These are phyloP conservation scores for Aurelia coerulea DNA, from an alignment of 30 jellyfish, hydroid and myxozoan species.

Conservation along the genomic window DNA sequence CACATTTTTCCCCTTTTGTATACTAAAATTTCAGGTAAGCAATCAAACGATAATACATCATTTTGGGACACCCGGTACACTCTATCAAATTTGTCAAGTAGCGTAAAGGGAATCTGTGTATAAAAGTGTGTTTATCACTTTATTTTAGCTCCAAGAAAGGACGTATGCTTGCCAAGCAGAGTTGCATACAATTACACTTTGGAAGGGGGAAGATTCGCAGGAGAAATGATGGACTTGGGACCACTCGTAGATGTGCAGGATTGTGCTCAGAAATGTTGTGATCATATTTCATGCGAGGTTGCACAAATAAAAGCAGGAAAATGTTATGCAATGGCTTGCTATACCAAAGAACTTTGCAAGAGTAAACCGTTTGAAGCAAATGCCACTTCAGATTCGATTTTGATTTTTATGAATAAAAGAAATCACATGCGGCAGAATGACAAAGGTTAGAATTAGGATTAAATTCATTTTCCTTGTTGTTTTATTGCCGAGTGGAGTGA, in stretches of 20 bases:
- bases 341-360: conserved; percentile 78
- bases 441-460: conserved; percentile 48
- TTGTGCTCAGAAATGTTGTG: conserved; percentile 92
- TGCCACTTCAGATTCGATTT: conserved; percentile 17
- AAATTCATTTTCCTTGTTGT: neutral
- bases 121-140: neutral
- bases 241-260: conserved; percentile 76
- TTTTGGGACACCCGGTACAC: neutral
- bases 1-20: too few relatives aligned
- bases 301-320: conserved; percentile 67
- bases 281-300: conserved; percentile 89
- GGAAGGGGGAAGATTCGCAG: conserved; percentile 90
- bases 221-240: conserved; percentile 92
- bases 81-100: neutral
- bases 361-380: conserved; percentile 40
- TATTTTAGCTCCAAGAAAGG: conserved; percentile 70
- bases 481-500: too few relatives aligned
- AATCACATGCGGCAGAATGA: conserved; percentile 76
- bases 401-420: conserved; percentile 89
- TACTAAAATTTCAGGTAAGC: too few relatives aligned
- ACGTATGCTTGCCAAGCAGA: conserved; percentile 79
- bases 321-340: conserved; percentile 90
- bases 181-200: conserved; percentile 76
- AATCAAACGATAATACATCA: too few relatives aligned
- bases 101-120: neutral